Percentiles rank a stretch among this genome's conserved stretches.
Evolutionary conservation across 1,140 invertebrate genomes (phyloP).

Genomic region (Portunus trituberculatus): DNA sequence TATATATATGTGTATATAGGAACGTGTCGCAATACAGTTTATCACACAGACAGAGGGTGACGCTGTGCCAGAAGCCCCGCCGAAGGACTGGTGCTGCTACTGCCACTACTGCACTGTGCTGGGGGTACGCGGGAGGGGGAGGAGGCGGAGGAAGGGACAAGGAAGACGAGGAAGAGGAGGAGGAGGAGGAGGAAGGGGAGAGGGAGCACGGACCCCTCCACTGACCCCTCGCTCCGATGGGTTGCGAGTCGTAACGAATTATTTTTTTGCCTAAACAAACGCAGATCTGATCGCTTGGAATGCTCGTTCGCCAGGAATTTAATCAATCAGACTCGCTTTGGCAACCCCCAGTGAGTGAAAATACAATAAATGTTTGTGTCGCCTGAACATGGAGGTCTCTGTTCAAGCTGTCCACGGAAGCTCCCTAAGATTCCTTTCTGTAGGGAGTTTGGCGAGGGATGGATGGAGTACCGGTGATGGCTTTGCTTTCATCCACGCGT

Average conservation of each 20-base stretch:
- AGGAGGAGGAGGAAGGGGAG: background rate
- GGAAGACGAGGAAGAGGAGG: background rate
- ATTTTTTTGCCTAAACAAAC: conserved; percentile 66
- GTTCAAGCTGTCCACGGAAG: background rate
- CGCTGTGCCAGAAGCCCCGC: background rate
- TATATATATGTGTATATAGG: conserved; percentile 16
- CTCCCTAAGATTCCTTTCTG: background rate
- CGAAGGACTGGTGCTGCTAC: background rate
- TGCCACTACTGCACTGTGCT: background rate
- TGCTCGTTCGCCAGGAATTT: conserved; percentile 73
- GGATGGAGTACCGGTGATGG: background rate
- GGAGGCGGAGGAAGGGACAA: background rate
- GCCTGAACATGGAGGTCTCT: conserved; percentile 41
- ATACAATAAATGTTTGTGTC: conserved; percentile 38
- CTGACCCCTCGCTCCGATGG: conserved; percentile 6
- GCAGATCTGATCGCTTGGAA: conserved; percentile 65
- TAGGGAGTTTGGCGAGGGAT: background rate
- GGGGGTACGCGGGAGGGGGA: background rate
- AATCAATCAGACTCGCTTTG: conserved; percentile 72
- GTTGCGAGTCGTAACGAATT: conserved; percentile 48
- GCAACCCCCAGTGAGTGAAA: conserved; percentile 18
- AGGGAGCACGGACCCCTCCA: background rate
- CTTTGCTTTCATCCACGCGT: background rate
- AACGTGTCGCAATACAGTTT: background rate
- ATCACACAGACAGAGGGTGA: background rate